These are phyloP conservation scores for Leistus spinibarbis DNA, from an alignment of 2,888 invertebrate genomes.

Conservation along the genomic window DNA sequence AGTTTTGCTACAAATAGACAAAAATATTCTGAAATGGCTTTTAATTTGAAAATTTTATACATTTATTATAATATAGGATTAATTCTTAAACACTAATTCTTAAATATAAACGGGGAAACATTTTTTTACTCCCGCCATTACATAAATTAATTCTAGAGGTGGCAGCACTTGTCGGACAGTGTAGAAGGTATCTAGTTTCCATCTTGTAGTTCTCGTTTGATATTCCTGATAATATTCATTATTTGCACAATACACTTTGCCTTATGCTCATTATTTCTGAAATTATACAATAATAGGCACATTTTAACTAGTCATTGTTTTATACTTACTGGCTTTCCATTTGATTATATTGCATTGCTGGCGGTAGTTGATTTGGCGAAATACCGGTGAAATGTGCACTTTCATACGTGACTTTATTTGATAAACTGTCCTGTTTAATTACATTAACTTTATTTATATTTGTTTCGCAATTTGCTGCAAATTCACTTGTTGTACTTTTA, in stretches of 20 bases:
- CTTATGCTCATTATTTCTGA: conserved; percentile 6
- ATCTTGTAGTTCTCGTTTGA: conserved; percentile 2
- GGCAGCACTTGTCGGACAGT: neutral
- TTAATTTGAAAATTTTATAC: no score
- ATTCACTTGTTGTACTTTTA: neutral
- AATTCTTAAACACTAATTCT: no score
- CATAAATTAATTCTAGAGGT: neutral
- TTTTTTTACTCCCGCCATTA: neutral
- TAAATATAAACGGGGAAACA: no score
- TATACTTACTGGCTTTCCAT: neutral
- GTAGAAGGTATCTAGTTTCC: neutral
- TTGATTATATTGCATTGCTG: neutral
- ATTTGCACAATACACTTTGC: conserved; percentile 15
- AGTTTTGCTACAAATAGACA: no score
- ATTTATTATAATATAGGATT: no score
- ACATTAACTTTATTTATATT: neutral
- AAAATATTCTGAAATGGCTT: no score
- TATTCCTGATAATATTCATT: conserved; percentile 3
- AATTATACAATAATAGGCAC: neutral
- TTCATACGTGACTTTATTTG: no score
- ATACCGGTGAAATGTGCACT: no score
- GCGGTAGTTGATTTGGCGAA: neutral
- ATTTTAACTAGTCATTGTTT: neutral
- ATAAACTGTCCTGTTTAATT: neutral
- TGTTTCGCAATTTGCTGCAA: neutral